A percentile compares a stretch with the other conserved stretches of the same genome.
These are phyloP conservation scores for Channa argus DNA, from an alignment of 2,113 vertebrate genomes.

Conservation along the genomic window DNA sequence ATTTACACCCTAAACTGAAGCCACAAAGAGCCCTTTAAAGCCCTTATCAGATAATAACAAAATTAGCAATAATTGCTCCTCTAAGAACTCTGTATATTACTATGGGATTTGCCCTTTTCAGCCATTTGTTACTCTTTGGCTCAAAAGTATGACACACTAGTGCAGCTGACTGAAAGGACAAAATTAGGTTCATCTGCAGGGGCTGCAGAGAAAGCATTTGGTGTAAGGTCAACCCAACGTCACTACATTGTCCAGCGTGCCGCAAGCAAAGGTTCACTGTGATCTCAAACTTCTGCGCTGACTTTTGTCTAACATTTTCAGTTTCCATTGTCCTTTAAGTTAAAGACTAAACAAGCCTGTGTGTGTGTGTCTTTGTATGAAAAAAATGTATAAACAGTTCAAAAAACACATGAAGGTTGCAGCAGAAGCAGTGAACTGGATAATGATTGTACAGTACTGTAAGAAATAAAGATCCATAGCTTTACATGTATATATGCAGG, in stretches of 20 bases:
- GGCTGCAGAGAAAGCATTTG: constrained; percentile 43
- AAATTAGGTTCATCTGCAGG: constrained; percentile 62
- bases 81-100: constrained; percentile 20
- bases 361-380: background rate
- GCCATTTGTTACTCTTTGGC: constrained; percentile 30
- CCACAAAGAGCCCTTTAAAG: too few relatives aligned
- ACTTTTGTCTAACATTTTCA: constrained; percentile 38
- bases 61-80: background rate
- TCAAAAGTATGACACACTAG: constrained; percentile 47
- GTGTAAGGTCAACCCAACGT: constrained; percentile 56
- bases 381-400: background rate
- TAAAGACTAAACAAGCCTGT: background rate
- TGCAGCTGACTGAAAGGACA: constrained; percentile 59
- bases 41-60: too few relatives aligned
- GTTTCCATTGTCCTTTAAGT: constrained; percentile 28
- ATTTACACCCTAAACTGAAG: too few relatives aligned
- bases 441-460: background rate
- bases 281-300: constrained; percentile 39
- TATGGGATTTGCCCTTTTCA: constrained; percentile 11
- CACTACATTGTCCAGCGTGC: constrained; percentile 42
- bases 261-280: constrained; percentile 47
- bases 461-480: too few relatives aligned
- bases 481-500: too few relatives aligned
- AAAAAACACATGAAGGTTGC: background rate
- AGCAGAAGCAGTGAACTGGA: background rate